Evolutionary conservation across 2,797 vertebrate species (phyloP), one percentile per base, ranked within the genome.

Genomic region (Clarias pachynema): DNA sequence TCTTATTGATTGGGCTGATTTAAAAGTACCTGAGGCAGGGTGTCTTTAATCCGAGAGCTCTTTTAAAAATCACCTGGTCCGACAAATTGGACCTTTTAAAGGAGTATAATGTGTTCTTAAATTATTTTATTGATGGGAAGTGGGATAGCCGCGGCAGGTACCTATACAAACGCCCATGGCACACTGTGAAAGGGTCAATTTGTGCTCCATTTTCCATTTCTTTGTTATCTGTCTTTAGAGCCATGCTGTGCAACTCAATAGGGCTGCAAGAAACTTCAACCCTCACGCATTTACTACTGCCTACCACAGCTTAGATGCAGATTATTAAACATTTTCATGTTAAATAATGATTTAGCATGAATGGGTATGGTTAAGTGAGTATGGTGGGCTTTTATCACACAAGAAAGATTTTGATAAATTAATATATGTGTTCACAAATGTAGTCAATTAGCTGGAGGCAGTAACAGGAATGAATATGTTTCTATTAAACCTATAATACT

Each of bases 31-130:
- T 96, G 94, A 96, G 94, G 93, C 89, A 90, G 93, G 95, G 95
- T 90, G 93, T 95, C 92, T 94, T 94, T 95, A 96, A 96, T 96
- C 97, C 95, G 91, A 94, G 93, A 96, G 95, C 95, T 98, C 96
- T 97, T 97, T 98, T 97, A 97, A 96, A 97, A 97, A 96, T 98
- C 97, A 98, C 97, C 97, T 98, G 97, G 97, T 97, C 96, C 95
- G 95, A 95, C 96, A 97, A 99, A 98, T 98, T 96, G 97, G 96
- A 94, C 95, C 95, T 95, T 97, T 97, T 97, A 97, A 96, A 97
- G 95, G 96, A 97, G 93, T 97, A 97, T 98, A 96, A 98, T 98
- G 97, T 97, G 97, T 98, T 98, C 97, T 98, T 96, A 96, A 96
- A 96, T 96, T 97, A 96, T 97, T 97, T 97, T 97, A 98, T 99